A percentile compares a stretch with the other conserved stretches of the same genome.
Conservation (phyloP, 2,113 vertebrate genomes). For the Pteropus alecto region DNA sequence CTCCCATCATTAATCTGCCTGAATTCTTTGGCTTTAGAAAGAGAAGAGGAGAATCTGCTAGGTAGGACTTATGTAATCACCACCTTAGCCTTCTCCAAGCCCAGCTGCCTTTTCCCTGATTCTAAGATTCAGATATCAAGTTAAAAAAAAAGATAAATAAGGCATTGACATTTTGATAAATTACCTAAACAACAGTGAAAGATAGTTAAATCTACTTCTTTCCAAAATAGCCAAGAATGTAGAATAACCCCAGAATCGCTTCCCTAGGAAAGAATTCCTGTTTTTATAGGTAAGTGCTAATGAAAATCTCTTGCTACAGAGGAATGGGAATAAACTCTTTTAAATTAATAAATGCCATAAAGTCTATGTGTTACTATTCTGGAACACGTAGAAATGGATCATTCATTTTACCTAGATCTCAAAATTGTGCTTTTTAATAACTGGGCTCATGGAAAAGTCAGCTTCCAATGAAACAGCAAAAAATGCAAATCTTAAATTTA, state of each 20-base stretch:
- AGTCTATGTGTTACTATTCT: neutral
- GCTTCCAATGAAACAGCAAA: neutral
- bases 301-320: conserved; percentile 46
- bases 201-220: neutral
- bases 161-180: neutral
- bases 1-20: neutral
- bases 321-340: conserved; percentile 6
- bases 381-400: conserved; percentile 8
- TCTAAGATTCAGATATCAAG: neutral
- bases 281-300: neutral
- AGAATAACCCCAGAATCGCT: neutral
- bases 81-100: neutral
- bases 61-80: neutral
- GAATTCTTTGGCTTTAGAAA: neutral
- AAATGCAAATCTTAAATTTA: conserved; percentile 37
- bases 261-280: neutral
- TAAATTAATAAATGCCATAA: conserved; percentile 19
- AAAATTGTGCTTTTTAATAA: conserved; percentile 54
- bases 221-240: neutral
- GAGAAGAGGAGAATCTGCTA: neutral
- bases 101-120: neutral
- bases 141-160: neutral
- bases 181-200: neutral
- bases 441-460: neutral
- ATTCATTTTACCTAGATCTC: conserved; percentile 32